Evolutionary conservation across 2,888 invertebrate species (phyloP).

Genomic region (Ennomos quercinarius): DNA sequence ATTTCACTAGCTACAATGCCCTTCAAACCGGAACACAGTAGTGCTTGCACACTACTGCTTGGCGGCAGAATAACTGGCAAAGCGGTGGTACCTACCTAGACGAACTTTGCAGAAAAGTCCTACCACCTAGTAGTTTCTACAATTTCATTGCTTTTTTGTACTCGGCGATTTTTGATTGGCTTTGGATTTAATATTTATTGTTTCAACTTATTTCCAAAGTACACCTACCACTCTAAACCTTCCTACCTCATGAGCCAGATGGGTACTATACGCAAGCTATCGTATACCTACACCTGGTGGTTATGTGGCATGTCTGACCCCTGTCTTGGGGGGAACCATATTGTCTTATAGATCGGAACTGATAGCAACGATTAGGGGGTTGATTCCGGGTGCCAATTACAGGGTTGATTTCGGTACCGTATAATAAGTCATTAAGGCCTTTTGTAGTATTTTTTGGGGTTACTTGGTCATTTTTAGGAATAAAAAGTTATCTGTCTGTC

Average conservation of each 20-base stretch:
- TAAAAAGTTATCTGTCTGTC: neutral
- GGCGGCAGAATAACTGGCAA: too few species aligned
- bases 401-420: slow-evolving; percentile 53
- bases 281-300: slow-evolving; percentile 37
- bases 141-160: too few species aligned
- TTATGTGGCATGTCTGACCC: slow-evolving; percentile 7
- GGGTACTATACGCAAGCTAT: slow-evolving; percentile 14
- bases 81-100: too few species aligned
- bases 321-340: slow-evolving; percentile 49
- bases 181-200: too few species aligned
- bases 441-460: slow-evolving; percentile 2
- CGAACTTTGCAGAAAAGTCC: too few species aligned
- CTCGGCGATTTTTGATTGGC: too few species aligned
- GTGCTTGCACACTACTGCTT: too few species aligned
- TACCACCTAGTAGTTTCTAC: too few species aligned
- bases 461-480: neutral
- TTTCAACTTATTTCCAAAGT: too few species aligned
- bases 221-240: slow-evolving; percentile 38
- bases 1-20: too few species aligned
- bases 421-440: slow-evolving; percentile 52
- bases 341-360: slow-evolving; percentile 67
- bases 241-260: slow-evolving; percentile 44
- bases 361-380: slow-evolving; percentile 63
- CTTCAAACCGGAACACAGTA: too few species aligned
- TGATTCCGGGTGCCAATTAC: slow-evolving; percentile 49